Base-by-base conservation (phyloP, 2,113 vertebrate genomes). In the Aegithalos caudatus region DNA sequence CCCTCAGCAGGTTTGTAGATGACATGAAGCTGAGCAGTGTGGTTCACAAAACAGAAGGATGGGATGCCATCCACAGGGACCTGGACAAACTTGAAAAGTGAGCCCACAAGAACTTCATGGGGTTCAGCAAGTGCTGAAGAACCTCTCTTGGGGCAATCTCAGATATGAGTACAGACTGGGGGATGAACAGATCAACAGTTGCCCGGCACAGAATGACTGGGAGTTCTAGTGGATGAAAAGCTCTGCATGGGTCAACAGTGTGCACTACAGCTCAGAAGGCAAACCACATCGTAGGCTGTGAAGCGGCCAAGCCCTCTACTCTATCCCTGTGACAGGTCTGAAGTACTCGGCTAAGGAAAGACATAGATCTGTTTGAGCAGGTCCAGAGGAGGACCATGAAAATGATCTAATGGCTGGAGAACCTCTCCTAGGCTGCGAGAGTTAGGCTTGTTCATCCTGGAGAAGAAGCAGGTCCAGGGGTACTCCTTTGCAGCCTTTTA, bases 151-250 rank as follows among this genome's bases (percentile, higher is more conserved):
- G 24, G 28, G 11, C 20, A 53, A 1, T n/a, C 38, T 60, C 61
- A 53, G 9, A 19, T 42, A 19, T 6, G 27, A 72, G 24, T 18
- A 25, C 10, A 25, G 19, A 14, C 20, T 53, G 20, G 9, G 7
- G 11, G 12, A 29, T 53, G 11, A 53, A 40, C 28, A 40, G 33
- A 25, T 25, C 3, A 20, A 29, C 13, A 74, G 11, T 0, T 0
- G 11, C 24, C 47, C 0, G 0, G 5, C 28, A 47, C 24, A 31
- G 40, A 78, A 50, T 29, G 11, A 18, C n/a, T 53, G 11, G 7
- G 12, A 6, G 0, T 38, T 60, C 15, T 6, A 21, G 19, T 12
- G 28, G 6, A 14, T 20, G 9, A n/a, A 51, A 58, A 81, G 10
- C 20, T 60, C 13, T 28, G 7, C 11, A 10, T 25, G 20, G 33